Conservation (phyloP, 2,797 vertebrate species). For the Micropoecilia bifurca region DNA sequence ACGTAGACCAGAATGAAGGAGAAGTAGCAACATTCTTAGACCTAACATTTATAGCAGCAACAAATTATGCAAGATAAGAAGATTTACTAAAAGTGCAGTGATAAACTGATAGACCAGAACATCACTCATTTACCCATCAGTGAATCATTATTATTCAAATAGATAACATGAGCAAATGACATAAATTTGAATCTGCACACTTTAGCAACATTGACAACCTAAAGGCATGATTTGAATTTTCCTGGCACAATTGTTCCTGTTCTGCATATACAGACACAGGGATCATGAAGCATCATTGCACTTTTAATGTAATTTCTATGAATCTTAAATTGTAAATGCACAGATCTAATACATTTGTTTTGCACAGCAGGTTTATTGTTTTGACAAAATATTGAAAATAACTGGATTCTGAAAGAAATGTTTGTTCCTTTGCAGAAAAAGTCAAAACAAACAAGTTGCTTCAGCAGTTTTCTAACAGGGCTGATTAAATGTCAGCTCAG, state of each 20-base stretch:
- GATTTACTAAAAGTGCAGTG: slow-evolving; percentile 12
- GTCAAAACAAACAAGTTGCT: slow-evolving; percentile 8
- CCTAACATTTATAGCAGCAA: slow-evolving; percentile 60
- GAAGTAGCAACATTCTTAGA: slow-evolving; percentile 32
- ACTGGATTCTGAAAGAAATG: not conserved
- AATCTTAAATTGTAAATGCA: not conserved
- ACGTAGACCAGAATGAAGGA: slow-evolving; percentile 18
- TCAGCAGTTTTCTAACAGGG: slow-evolving; percentile 45
- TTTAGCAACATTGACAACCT: not conserved
- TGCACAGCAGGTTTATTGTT: not conserved
- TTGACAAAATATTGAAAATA: not conserved
- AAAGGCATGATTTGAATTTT: not conserved
- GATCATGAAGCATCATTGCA: not conserved
- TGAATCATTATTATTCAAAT: slow-evolving; percentile 10
- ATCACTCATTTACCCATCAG: slow-evolving; percentile 13
- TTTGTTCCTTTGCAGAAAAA: slow-evolving; percentile 10
- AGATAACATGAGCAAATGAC: not conserved
- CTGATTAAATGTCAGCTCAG: slow-evolving; percentile 59
- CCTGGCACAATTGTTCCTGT: not conserved
- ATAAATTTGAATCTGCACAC: slow-evolving; percentile 13
- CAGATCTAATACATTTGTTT: not conserved
- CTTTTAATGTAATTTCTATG: not conserved
- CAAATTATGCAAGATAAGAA: slow-evolving; percentile 21
- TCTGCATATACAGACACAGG: not conserved
- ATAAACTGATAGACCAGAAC: slow-evolving; percentile 4